Percentiles rank a stretch among this genome's conserved stretches.
phyloP scores from a whole-genome alignment of 1,140 invertebrate genomes.

The Dolichoris vasculosae region DNA sequence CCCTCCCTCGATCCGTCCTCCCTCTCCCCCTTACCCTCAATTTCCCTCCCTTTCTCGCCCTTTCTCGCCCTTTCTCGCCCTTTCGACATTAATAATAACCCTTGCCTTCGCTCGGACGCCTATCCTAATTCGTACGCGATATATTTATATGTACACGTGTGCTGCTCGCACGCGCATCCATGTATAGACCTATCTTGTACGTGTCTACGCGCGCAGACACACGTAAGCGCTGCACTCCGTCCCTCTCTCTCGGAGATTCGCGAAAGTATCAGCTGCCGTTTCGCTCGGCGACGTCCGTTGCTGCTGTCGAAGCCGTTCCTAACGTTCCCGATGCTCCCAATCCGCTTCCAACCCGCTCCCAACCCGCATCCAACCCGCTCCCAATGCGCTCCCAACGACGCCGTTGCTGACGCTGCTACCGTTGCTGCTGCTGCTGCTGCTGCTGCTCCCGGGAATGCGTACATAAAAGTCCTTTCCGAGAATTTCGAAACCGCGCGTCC shows the following conservation, averaged over 20 bases:
- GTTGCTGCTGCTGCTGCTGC: too few relatives aligned
- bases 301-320: too few relatives aligned
- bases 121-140: background rate
- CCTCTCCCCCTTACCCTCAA: too few relatives aligned
- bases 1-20: too few relatives aligned
- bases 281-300: background rate
- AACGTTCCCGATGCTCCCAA: too few relatives aligned
- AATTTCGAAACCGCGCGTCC: slow-evolving; percentile 41
- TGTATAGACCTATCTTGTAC: background rate
- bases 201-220: background rate
- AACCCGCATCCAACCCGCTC: too few relatives aligned
- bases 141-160: background rate
- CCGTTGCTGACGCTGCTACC: too few relatives aligned
- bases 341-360: too few relatives aligned
- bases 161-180: background rate
- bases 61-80: background rate
- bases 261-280: slow-evolving; percentile 19
- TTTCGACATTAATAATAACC: background rate
- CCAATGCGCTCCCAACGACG: too few relatives aligned
- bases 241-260: background rate
- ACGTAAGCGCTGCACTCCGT: background rate
- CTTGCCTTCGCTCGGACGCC: background rate
- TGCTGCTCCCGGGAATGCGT: background rate
- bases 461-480: slow-evolving; percentile 48
- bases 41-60: too few relatives aligned